phyloP scores from a whole-genome alignment of 2,113 vertebrate species.

The Gavialis gangeticus region DNA sequence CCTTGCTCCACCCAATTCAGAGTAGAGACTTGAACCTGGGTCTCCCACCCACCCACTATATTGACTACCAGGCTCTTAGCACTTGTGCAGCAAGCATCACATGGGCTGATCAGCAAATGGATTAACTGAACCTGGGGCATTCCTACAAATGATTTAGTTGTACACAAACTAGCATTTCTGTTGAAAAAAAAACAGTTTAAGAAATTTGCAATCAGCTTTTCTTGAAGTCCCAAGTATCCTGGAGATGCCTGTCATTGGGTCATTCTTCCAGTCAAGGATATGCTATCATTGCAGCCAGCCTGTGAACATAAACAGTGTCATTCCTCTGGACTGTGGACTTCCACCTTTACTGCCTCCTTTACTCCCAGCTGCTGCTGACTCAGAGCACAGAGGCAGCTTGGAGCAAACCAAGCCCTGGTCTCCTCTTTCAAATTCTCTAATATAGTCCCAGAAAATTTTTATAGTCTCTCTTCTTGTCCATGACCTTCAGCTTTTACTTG shows the following conservation, averaged over 20 bases:
- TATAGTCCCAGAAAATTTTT: constrained; percentile 55
- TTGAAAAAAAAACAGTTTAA: too few species aligned
- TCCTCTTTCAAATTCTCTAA: constrained; percentile 10
- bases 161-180: too few species aligned
- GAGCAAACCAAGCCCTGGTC: not conserved
- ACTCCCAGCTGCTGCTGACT: constrained; percentile 40
- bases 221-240: not conserved
- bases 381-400: constrained; percentile 34
- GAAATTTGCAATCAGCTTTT: too few species aligned
- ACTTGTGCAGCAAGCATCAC: too few species aligned
- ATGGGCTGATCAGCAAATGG: too few species aligned
- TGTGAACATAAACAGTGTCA: not conserved
- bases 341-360: not conserved
- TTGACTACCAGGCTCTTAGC: too few species aligned
- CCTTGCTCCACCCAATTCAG: too few species aligned
- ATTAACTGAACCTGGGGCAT: too few species aligned
- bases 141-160: too few species aligned
- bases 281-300: not conserved
- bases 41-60: too few species aligned
- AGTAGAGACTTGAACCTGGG: too few species aligned
- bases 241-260: not conserved
- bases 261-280: not conserved
- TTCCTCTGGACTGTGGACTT: not conserved
- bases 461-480: constrained; percentile 48
- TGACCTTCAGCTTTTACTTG: constrained; percentile 77